Percentiles rank a stretch among this genome's conserved stretches.
phyloP scores from a whole-genome alignment of 64 coral and sea anemone genomes.

The Anthopleura sola region DNA sequence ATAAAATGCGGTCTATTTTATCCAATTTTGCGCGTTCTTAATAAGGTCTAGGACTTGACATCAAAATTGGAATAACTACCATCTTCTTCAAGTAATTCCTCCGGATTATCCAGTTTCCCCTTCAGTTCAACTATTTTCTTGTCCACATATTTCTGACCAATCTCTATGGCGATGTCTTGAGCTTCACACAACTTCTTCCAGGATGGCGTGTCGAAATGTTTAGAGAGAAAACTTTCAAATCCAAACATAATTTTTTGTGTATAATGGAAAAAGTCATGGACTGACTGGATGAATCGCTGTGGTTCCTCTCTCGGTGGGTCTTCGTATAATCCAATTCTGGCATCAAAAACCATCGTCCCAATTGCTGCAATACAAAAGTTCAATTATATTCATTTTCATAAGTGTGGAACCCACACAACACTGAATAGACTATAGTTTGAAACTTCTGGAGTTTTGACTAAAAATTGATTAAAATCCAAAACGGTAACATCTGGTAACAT shows the following conservation, averaged over 20 bases:
- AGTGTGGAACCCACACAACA: not conserved
- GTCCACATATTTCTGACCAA: conserved; percentile 36
- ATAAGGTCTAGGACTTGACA: too few relatives aligned
- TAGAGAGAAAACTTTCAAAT: not conserved
- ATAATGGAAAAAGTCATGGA: not conserved
- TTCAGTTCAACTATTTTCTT: conserved; percentile 31
- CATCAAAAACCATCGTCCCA: conserved; percentile 53
- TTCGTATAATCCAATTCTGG: conserved; percentile 37
- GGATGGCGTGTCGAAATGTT: conserved; percentile 29
- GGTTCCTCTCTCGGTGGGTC: conserved; percentile 28
- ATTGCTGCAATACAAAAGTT: not conserved
- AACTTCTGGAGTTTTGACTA: too few relatives aligned
- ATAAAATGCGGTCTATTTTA: too few relatives aligned
- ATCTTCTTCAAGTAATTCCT: not conserved
- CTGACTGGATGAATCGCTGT: not conserved
- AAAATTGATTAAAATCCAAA: too few relatives aligned
- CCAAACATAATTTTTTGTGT: conserved; percentile 20
- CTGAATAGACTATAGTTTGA: too few relatives aligned
- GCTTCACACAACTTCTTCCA: conserved; percentile 31
- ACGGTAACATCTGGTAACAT: too few relatives aligned
- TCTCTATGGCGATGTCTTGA: not conserved
- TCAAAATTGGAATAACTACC: not conserved
- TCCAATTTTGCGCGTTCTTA: too few relatives aligned
- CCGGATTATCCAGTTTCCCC: conserved; percentile 7
- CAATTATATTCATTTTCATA: not conserved